Evolutionary conservation across 2,113 vertebrate genomes (phyloP), one percentile per base, ranked within the genome.

Genomic region (Morone chrysops): DNA sequence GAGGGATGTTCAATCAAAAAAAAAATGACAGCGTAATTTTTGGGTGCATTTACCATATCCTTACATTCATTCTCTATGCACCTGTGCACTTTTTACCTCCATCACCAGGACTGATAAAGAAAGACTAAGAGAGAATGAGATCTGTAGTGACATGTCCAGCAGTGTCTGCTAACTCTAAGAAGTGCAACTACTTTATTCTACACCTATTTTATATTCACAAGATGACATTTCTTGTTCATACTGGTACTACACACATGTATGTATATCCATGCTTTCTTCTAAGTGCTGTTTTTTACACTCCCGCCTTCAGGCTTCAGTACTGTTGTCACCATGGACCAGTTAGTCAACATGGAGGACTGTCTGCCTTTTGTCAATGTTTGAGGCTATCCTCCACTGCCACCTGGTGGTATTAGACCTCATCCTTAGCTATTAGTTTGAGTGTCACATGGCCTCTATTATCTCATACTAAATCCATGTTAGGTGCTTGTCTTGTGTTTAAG

Each of bases 51-150:
- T 63, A 41, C 54, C 16, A 56, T 73, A 70, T 73, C 43, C 80
- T 86, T 18, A 48, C 73, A 61, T 78, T 70, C 59, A 73, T 60
- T 85, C 53, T 78, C 41, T 75, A 78, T 77, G 87, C 90, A 92
- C 90, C 82, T 85, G 61, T 85, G 90, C 89, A 94, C 91, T 92
- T 93, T 91, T 57, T 87, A 87, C 20, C 74, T 67, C 60, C 56
- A 60, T 79, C 70, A 78, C 71, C 40, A 11, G 70, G 45, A 73
- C 57, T 13, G 51, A 87, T 78, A 50, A 51, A 53, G 60, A 65
- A 56, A 75, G 16, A 38, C 54, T 22, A 22, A 22, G 53, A 73
- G 62, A 75, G 25, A 69, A 70, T 38, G 22, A 41, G 20, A 18
- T 79, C 17, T 63, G 45, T 85, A 31, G 47, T 31, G 6, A 54